phyloP scores from a whole-genome alignment of 1,140 invertebrate genomes.

The Agrilus planipennis region DNA sequence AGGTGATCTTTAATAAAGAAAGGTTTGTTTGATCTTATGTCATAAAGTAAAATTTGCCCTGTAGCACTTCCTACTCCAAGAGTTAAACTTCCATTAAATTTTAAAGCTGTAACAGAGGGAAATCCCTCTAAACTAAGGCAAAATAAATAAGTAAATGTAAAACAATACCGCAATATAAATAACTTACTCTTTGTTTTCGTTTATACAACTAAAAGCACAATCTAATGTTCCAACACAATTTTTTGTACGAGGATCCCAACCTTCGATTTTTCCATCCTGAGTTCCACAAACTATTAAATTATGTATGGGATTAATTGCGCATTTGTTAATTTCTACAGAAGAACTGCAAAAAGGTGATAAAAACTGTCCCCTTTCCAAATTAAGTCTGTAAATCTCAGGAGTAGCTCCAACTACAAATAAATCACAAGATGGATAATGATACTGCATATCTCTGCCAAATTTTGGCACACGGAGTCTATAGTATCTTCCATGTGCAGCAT shows the following conservation, averaged over 20 bases:
- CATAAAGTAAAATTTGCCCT: slow-evolving; percentile 90
- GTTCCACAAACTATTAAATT: slow-evolving; percentile 80
- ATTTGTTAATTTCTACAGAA: slow-evolving; percentile 70
- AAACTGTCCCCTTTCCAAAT: slow-evolving; percentile 92
- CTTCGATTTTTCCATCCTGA: slow-evolving; percentile 86
- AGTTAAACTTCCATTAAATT: slow-evolving; percentile 70
- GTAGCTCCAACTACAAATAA: slow-evolving; percentile 82
- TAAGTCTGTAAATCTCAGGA: slow-evolving; percentile 85
- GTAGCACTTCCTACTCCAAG: slow-evolving; percentile 86
- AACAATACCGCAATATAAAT: slow-evolving; percentile 6
- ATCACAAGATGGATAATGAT: slow-evolving; percentile 84
- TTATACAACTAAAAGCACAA: slow-evolving; percentile 63
- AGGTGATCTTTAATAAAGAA: slow-evolving; percentile 88
- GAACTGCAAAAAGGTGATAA: slow-evolving; percentile 69
- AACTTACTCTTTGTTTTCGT: slow-evolving; percentile 45
- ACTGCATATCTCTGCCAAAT: slow-evolving; percentile 89
- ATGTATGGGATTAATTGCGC: slow-evolving; percentile 80
- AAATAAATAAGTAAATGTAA: background rate
- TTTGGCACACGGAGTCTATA: slow-evolving; percentile 86
- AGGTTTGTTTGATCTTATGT: slow-evolving; percentile 85
- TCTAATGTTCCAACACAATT: slow-evolving; percentile 70
- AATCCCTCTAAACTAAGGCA: slow-evolving; percentile 45
- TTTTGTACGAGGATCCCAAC: slow-evolving; percentile 84
- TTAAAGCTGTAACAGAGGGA: slow-evolving; percentile 68
- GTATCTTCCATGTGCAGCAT: slow-evolving; percentile 84